Conservation (phyloP, 2,888 invertebrate species). For the Ormia ochracea region DNA sequence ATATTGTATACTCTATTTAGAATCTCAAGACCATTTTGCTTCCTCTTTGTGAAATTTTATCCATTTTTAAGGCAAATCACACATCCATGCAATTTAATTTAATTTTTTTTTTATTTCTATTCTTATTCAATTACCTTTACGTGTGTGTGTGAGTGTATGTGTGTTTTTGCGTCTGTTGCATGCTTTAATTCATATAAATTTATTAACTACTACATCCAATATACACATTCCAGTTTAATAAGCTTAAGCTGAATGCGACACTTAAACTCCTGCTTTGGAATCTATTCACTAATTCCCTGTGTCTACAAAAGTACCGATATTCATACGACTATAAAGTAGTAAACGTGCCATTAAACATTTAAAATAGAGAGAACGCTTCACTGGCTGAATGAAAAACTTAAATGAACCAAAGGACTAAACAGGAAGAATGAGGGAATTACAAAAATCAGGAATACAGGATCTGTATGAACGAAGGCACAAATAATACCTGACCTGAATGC, state of each 20-base stretch:
- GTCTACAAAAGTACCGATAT: not conserved
- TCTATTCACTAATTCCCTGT: slow-evolving; percentile 32
- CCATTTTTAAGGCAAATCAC: not conserved
- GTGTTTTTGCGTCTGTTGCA: not conserved
- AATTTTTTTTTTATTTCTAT: slow-evolving; percentile 42
- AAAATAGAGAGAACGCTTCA: slow-evolving; percentile 27
- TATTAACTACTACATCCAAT: not conserved
- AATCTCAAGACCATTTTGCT: not conserved
- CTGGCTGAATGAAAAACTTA: slow-evolving; percentile 44
- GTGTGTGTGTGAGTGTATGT: not conserved
- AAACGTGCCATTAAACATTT: slow-evolving; percentile 56
- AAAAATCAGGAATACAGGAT: not conserved
- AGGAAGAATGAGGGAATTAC: slow-evolving; percentile 22
- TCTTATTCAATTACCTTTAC: slow-evolving; percentile 54
- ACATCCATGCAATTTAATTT: not conserved
- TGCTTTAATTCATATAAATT: not conserved
- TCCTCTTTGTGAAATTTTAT: not conserved
- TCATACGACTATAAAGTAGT: slow-evolving; percentile 23
- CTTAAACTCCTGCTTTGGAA: slow-evolving; percentile 48
- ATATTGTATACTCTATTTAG: no score
- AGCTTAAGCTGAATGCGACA: slow-evolving; percentile 23
- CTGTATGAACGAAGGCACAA: not conserved
- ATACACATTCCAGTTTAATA: slow-evolving; percentile 8
- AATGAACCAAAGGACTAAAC: slow-evolving; percentile 42
- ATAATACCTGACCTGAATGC: not conserved